Evolutionary conservation across 2,113 vertebrate species (phyloP).

Genomic region (Tachysurus fulvidraco): DNA sequence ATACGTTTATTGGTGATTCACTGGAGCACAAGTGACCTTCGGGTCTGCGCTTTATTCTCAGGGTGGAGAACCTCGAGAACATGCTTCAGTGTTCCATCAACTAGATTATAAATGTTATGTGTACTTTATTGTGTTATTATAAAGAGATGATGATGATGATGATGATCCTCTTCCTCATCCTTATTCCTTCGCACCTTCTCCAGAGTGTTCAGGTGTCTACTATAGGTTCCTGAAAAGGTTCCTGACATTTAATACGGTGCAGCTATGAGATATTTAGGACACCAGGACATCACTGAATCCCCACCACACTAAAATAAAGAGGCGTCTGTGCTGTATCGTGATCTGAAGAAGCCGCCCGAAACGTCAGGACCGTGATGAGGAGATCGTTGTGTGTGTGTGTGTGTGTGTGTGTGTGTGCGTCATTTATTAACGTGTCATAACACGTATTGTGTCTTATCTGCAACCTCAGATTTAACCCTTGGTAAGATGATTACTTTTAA

Average conservation of each 20-base stretch:
- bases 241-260: background rate
- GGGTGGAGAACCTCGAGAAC: background rate
- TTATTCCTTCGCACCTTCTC: background rate
- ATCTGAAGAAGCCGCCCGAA: background rate
- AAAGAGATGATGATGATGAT: background rate
- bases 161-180: background rate
- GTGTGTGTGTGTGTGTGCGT: background rate
- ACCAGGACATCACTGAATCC: background rate
- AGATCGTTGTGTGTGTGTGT: background rate
- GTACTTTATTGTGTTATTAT: background rate
- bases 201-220: background rate
- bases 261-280: background rate
- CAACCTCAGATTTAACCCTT: background rate
- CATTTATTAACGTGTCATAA: background rate
- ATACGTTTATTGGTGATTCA: background rate
- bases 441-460: background rate
- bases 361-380: background rate
- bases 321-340: background rate
- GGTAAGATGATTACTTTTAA: background rate
- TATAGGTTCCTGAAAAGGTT: background rate
- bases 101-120: background rate
- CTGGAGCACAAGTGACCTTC: background rate
- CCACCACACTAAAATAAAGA: background rate
- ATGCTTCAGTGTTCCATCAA: background rate
- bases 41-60: background rate